phyloP scores from a whole-genome alignment of 2,888 invertebrate species.

The Microdon myrmicae region DNA sequence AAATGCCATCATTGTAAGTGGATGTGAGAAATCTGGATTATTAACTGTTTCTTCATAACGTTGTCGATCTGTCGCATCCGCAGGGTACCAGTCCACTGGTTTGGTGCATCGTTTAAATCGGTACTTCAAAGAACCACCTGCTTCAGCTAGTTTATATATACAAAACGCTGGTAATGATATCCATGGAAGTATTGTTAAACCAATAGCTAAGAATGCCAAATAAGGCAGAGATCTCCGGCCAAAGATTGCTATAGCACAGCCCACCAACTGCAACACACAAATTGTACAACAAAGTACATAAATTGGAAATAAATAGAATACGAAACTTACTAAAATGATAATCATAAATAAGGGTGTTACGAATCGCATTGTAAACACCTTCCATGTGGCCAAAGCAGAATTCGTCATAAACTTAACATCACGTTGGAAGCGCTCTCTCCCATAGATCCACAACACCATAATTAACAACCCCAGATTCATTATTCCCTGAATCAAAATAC shows the following conservation, averaged over 20 bases:
- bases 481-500: conserved; percentile 74
- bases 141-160: conserved; percentile 21
- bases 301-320: background rate
- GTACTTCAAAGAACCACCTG: conserved; percentile 28
- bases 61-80: conserved; percentile 36
- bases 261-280: conserved; percentile 4
- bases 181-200: conserved; percentile 21
- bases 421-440: conserved; percentile 70
- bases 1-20: conserved; percentile 19
- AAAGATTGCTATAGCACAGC: background rate
- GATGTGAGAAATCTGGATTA: conserved; percentile 15
- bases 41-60: conserved; percentile 43
- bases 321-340: conserved; percentile 7
- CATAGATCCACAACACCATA: conserved; percentile 83
- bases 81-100: conserved; percentile 54
- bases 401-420: conserved; percentile 80
- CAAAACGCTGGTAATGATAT: conserved; percentile 39
- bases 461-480: conserved; percentile 80
- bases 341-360: conserved; percentile 15
- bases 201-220: background rate
- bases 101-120: conserved; percentile 42
- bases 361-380: conserved; percentile 18
- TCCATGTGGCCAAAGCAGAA: conserved; percentile 67
- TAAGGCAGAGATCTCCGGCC: background rate
- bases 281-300: background rate